A percentile compares a stretch with the other conserved stretches of the same genome.
These are phyloP conservation scores for Podocnemis expansa DNA, from an alignment of 2,113 vertebrate genomes.

Conservation along the genomic window DNA sequence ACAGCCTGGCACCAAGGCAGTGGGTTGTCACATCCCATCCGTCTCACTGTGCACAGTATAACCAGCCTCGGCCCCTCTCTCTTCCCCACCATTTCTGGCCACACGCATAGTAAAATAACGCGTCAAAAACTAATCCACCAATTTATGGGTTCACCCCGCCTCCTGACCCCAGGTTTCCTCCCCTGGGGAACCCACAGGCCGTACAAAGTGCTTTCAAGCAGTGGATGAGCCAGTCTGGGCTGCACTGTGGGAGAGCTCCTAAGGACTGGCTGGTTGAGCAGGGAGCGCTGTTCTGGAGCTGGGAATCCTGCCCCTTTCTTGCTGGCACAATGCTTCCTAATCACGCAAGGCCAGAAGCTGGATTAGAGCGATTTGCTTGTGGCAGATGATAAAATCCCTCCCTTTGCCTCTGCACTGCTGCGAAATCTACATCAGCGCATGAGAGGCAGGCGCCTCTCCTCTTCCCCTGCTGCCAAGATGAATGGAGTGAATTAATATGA, in stretches of 20 bases:
- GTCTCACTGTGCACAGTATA: neutral
- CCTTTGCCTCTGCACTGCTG: neutral
- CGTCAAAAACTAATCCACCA: neutral
- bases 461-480: neutral
- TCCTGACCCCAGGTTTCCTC: neutral
- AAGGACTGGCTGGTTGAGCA: neutral
- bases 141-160: neutral
- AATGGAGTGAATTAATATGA: neutral
- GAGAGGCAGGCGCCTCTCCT: neutral
- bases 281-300: neutral
- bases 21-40: neutral
- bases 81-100: neutral
- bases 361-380: slow-evolving; percentile 20
- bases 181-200: neutral
- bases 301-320: neutral
- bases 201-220: neutral
- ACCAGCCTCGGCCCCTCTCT: neutral
- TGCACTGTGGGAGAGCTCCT: neutral
- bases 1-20: neutral
- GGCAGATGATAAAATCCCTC: neutral
- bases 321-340: neutral
- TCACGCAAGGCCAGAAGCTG: neutral
- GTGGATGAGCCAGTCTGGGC: neutral
- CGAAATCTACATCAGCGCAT: neutral
- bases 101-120: neutral